Evolutionary conservation across 1,140 invertebrate species (phyloP).

Genomic region (Drosophila kohkoa): DNA sequence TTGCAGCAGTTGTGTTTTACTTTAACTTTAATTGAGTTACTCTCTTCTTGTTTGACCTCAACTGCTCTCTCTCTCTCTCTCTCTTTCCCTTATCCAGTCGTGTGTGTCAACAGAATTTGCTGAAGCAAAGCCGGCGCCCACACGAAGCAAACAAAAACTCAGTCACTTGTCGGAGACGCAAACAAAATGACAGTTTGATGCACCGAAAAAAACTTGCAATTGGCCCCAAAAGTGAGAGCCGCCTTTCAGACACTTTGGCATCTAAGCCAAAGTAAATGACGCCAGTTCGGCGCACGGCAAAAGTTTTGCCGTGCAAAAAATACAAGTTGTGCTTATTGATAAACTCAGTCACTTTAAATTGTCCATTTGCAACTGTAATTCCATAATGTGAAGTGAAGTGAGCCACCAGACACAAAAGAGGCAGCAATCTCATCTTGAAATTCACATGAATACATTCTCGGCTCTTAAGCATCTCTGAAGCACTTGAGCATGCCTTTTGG

Average conservation of each 20-base stretch:
- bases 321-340: constrained; percentile 61
- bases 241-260: constrained; percentile 50
- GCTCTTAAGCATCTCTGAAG: constrained; percentile 62
- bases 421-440: constrained; percentile 52
- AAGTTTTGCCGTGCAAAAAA: constrained; percentile 38
- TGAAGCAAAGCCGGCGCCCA: constrained; percentile 47
- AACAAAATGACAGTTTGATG: constrained; percentile 63
- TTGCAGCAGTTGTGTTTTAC: constrained; percentile 37
- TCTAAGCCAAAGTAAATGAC: constrained; percentile 30
- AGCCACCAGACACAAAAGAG: constrained; percentile 8
- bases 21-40: constrained; percentile 41
- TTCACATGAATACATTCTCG: constrained; percentile 69
- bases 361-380: constrained; percentile 64
- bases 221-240: constrained; percentile 52
- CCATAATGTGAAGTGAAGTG: constrained; percentile 52
- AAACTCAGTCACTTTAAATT: constrained; percentile 46
- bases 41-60: neutral
- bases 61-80: too few species aligned
- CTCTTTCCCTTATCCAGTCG: constrained; percentile 31
- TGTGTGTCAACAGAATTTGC: constrained; percentile 63
- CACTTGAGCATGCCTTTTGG: constrained; percentile 81
- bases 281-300: constrained; percentile 48
- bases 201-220: constrained; percentile 51
- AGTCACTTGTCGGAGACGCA: constrained; percentile 26
- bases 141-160: constrained; percentile 27